Evolutionary conservation across 2,888 invertebrate species (phyloP).

Genomic region (Aphelenchoides bicaudatus): DNA sequence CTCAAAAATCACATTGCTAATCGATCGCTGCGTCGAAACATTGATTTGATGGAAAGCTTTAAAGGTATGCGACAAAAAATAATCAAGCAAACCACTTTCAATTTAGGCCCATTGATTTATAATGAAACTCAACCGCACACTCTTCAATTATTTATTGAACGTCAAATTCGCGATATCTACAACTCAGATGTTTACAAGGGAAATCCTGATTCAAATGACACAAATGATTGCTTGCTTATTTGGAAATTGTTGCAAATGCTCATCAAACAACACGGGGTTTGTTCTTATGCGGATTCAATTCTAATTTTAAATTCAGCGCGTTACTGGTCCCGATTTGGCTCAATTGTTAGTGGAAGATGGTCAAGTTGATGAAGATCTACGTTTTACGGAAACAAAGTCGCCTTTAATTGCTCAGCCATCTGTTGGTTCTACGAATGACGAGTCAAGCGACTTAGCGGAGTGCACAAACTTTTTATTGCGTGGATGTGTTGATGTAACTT

Average conservation of each 20-base stretch:
- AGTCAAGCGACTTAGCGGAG: conserved; percentile 28
- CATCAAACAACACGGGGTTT: conserved; percentile 56
- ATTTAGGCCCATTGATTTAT: conserved; percentile 25
- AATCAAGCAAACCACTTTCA: neutral
- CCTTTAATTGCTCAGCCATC: conserved; percentile 16
- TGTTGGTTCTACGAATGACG: neutral
- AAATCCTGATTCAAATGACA: conserved; percentile 38
- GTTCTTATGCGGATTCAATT: conserved; percentile 1
- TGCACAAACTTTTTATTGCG: conserved; percentile 49
- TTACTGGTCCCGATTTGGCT: conserved; percentile 56
- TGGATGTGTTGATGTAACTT: conserved; percentile 50
- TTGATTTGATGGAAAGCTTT: conserved; percentile 35
- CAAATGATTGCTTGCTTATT: conserved; percentile 49
- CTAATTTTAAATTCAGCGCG: conserved; percentile 37
- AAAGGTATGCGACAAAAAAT: too few species aligned
- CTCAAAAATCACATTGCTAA: conserved; percentile 32
- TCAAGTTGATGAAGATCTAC: conserved; percentile 1
- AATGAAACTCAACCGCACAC: conserved; percentile 35
- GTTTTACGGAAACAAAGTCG: conserved; percentile 13
- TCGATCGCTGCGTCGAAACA: conserved; percentile 15
- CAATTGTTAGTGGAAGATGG: conserved; percentile 39
- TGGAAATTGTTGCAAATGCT: conserved; percentile 56
- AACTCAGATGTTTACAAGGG: conserved; percentile 43
- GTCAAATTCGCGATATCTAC: conserved; percentile 47
- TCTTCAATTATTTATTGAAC: conserved; percentile 44